These are phyloP conservation scores for Shargacucullia verbasci DNA, from an alignment of 2,888 invertebrate genomes.

Conservation along the genomic window DNA sequence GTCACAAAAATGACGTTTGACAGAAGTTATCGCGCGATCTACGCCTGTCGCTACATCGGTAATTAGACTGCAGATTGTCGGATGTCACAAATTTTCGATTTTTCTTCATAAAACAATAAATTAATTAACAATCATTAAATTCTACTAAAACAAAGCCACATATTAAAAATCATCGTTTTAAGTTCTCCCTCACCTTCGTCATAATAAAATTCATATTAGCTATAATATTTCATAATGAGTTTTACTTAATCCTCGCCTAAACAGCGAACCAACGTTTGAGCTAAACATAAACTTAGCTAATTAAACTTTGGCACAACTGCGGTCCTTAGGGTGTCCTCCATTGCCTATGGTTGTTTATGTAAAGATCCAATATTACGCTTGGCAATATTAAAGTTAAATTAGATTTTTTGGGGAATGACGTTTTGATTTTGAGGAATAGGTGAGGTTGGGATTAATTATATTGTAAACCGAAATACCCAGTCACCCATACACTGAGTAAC, in stretches of 20 bases:
- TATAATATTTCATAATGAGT: constrained; percentile 52
- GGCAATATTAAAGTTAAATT: constrained; percentile 18
- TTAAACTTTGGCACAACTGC: constrained; percentile 65
- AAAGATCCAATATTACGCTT: constrained; percentile 30
- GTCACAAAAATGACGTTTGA: too few relatives aligned
- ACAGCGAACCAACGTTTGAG: constrained; percentile 47
- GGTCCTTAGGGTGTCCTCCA: constrained; percentile 52
- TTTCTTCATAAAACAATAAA: too few relatives aligned
- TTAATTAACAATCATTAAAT: too few relatives aligned
- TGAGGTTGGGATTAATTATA: not conserved
- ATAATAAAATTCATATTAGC: constrained; percentile 29
- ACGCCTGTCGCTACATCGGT: too few relatives aligned
- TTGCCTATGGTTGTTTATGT: constrained; percentile 25
- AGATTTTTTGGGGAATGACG: constrained; percentile 4
- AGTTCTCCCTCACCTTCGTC: not conserved
- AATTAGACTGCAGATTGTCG: too few relatives aligned
- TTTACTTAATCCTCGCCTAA: constrained; percentile 49
- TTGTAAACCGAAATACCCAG: too few relatives aligned
- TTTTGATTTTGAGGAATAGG: constrained; percentile 17
- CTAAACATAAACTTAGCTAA: constrained; percentile 66
- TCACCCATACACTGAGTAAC: too few relatives aligned
- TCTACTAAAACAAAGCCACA: too few relatives aligned
- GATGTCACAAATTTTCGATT: too few relatives aligned
- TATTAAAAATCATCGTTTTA: not conserved
- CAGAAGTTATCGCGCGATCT: too few relatives aligned